Percentiles rank a stretch among this genome's conserved stretches.
Conservation (phyloP, 2,797 vertebrate genomes). For the Oryzias dopingdopingensis region DNA sequence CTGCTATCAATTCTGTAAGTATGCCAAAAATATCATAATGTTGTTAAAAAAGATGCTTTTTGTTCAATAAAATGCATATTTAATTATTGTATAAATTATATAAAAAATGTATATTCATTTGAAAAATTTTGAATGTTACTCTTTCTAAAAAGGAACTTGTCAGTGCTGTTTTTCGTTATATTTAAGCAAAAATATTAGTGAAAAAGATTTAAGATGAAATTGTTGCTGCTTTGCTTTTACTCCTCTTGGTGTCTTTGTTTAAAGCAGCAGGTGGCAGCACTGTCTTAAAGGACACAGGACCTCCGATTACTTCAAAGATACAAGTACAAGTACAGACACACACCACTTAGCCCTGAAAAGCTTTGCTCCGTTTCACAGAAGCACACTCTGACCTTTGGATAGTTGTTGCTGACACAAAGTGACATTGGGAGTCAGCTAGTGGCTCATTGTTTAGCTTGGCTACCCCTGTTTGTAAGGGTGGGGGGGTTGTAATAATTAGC, state of each 20-base stretch:
- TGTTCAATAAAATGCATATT: too few species aligned
- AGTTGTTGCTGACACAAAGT: conserved; percentile 80
- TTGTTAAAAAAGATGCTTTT: too few species aligned
- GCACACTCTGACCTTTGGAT: conserved; percentile 83
- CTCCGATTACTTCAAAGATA: conserved; percentile 61
- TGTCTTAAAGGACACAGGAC: conserved; percentile 77
- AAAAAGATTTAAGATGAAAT: too few species aligned
- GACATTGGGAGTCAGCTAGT: conserved; percentile 77
- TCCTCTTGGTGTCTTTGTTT: conserved; percentile 55
- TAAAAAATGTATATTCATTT: too few species aligned
- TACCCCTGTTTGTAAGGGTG: conserved; percentile 70
- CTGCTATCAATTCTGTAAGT: not conserved
- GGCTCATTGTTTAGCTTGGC: conserved; percentile 52
- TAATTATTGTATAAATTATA: too few species aligned
- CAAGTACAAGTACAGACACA: conserved; percentile 47
- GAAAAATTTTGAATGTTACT: too few species aligned
- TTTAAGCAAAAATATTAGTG: too few species aligned
- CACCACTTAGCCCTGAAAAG: conserved; percentile 62
- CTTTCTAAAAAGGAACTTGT: too few species aligned
- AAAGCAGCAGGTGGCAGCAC: conserved; percentile 93
- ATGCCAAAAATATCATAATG: not conserved
- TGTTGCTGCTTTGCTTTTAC: conserved; percentile 18
- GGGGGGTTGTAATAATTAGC: conserved; percentile 81
- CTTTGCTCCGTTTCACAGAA: conserved; percentile 65
- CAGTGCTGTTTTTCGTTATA: too few species aligned